Conservation (phyloP, 64 coral and sea anemone genomes). For the Dendronephthya gigantea region DNA sequence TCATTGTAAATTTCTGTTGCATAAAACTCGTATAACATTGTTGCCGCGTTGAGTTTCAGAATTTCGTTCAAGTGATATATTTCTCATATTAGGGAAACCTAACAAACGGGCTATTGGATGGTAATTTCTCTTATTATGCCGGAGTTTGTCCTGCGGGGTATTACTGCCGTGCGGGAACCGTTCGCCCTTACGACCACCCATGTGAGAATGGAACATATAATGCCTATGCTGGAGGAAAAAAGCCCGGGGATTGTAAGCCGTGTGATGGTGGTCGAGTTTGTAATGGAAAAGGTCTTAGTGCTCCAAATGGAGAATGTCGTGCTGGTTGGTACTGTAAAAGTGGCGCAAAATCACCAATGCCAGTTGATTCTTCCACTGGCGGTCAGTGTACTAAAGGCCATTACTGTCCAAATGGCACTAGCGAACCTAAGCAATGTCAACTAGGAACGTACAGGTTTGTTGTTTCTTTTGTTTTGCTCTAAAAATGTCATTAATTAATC, state of each 20-base stretch:
- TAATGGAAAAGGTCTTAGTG: slow-evolving; percentile 60
- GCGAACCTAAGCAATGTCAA: slow-evolving; percentile 33
- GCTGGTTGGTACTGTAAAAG: slow-evolving; percentile 62
- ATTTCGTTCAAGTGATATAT: no score
- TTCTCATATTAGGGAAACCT: slow-evolving; percentile 3
- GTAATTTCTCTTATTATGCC: slow-evolving; percentile 50
- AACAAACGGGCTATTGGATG: slow-evolving; percentile 1
- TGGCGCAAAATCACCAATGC: slow-evolving; percentile 53
- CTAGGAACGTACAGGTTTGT: slow-evolving; percentile 74
- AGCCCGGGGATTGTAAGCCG: slow-evolving; percentile 38
- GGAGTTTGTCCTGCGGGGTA: slow-evolving; percentile 77
- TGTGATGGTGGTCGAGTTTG: slow-evolving; percentile 73
- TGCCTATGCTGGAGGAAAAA: slow-evolving; percentile 35
- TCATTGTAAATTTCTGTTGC: no score
- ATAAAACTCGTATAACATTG: no score
- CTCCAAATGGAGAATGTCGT: slow-evolving; percentile 62
- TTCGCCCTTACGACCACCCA: slow-evolving; percentile 36
- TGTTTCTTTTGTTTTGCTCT: neutral
- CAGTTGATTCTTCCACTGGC: slow-evolving; percentile 60
- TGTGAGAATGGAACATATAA: slow-evolving; percentile 88
- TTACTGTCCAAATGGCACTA: slow-evolving; percentile 66
- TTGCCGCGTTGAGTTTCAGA: no score
- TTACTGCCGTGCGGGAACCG: slow-evolving; percentile 52
- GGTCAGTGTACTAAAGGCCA: slow-evolving; percentile 63
- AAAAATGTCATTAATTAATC: neutral